These are phyloP conservation scores for Sminthurides aquaticus DNA, from an alignment of 2,888 invertebrate genomes.

Conservation along the genomic window DNA sequence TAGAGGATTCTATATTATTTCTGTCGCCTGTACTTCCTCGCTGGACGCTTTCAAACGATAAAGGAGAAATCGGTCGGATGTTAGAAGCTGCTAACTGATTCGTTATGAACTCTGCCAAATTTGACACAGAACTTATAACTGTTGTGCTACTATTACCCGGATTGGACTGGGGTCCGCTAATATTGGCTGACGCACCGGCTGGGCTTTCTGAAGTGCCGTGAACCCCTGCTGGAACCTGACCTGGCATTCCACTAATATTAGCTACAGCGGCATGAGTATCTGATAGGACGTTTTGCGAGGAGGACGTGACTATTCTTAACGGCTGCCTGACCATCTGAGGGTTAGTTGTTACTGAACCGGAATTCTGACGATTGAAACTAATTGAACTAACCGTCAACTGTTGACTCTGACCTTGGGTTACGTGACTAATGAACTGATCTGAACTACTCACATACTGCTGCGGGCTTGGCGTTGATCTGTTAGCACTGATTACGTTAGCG, in stretches of 20 bases:
- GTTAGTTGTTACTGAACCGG: not conserved
- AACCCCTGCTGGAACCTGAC: not conserved
- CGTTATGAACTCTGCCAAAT: conserved; percentile 42
- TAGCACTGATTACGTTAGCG: not conserved
- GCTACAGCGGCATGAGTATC: not conserved
- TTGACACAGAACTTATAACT: conserved; percentile 13
- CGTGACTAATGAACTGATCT: not conserved
- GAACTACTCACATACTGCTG: conserved; percentile 9
- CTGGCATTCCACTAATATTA: not conserved
- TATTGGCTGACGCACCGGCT: not conserved
- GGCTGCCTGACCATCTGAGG: too few species aligned
- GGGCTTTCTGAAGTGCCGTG: not conserved
- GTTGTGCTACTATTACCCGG: not conserved
- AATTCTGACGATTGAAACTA: not conserved
- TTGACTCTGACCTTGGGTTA: not conserved
- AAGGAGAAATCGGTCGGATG: conserved; percentile 42
- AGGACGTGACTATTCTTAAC: not conserved
- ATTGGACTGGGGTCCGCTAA: not conserved
- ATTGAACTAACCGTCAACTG: not conserved
- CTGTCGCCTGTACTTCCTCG: conserved; percentile 10
- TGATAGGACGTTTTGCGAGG: not conserved
- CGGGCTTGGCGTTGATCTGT: conserved; percentile 11
- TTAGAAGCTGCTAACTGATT: conserved; percentile 42
- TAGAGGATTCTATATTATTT: not conserved
- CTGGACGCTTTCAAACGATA: conserved; percentile 28